These are phyloP conservation scores for Hydra vulgaris DNA, from an alignment of 30 jellyfish, hydroid and myxozoan species.

Conservation along the genomic window DNA sequence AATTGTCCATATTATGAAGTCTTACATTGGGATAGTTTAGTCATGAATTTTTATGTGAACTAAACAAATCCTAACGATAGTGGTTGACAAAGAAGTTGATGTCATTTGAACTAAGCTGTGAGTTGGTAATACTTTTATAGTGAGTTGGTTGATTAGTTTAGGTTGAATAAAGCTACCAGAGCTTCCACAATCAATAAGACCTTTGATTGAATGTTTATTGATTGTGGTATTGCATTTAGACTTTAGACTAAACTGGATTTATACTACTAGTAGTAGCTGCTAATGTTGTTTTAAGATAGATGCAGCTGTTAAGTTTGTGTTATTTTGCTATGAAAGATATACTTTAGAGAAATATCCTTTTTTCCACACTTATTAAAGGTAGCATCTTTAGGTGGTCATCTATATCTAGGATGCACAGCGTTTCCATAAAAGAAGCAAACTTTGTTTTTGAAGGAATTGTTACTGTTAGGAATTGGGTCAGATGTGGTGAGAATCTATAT, in stretches of 20 bases:
- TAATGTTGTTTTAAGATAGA: neutral
- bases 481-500: no score
- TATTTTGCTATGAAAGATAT: neutral
- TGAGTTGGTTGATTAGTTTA: conserved; percentile 1
- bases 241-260: neutral
- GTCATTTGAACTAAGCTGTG: neutral
- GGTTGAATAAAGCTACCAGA: neutral
- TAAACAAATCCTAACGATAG: neutral
- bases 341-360: conserved; percentile 1
- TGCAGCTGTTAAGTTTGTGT: neutral
- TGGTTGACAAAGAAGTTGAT: neutral
- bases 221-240: conserved; percentile 1
- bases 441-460: no score
- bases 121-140: conserved; percentile 1
- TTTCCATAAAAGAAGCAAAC: neutral
- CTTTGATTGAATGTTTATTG: neutral
- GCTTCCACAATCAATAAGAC: neutral
- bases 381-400: neutral
- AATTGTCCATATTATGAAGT: neutral
- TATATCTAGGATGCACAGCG: neutral
- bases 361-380: neutral
- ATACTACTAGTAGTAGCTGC: conserved; percentile 3
- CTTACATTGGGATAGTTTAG: conserved; percentile 1
- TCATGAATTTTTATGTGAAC: no score
- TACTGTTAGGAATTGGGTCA: no score